Base-by-base conservation (phyloP, 92 coral and sea anemone genomes). In the Siderastrea siderea region DNA sequence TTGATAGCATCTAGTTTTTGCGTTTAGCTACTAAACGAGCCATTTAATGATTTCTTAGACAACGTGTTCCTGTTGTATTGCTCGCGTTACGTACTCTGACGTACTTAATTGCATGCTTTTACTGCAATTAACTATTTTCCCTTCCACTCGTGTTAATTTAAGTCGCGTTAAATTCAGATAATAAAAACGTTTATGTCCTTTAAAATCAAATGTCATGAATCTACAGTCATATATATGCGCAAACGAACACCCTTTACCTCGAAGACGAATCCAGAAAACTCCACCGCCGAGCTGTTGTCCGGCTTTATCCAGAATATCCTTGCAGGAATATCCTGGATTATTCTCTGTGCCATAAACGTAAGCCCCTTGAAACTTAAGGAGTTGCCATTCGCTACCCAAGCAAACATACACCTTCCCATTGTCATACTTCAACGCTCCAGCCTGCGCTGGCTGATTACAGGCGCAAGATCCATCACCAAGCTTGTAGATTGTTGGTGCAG, bases 301-400 rank as follows among this genome's bases (percentile, higher is more conserved):
- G 9, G 80, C 17, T 76, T 45, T 57, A 11, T 57, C 45, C 12
- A n/a, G 16, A 16, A 76, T 76, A 57, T 52, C 80, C 45, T 57
- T 11, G 45, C 80, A 76, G 1, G 80, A 76, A 43, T 13, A 43
- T 38, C 80, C 80, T 19, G 80, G 80, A 7, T 76, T 76, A 3
- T 3, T 13, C 52, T 19, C 17, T 4, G 67, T 76, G 38, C 80
- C 80, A 47, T 76, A 76, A 7, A n/a, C 74, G 1, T 6, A 10
- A 14, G 1, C 51, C 53, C 5, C 80, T 57, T 3, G 19, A 43
- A 53, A 13, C 26, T 1, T 17, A 57, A 76, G 2, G 50, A 45
- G 15, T 61, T 19, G 53, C 80, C 80, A 76, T 58, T 76, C 52
- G 54, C 26, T 55, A 4, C 63, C 63, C 17, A 76, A 11, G 5